Evolutionary conservation across 2,888 invertebrate genomes (phyloP), one percentile per base, ranked within the genome.

Genomic region (Temnothorax rugatulus): DNA sequence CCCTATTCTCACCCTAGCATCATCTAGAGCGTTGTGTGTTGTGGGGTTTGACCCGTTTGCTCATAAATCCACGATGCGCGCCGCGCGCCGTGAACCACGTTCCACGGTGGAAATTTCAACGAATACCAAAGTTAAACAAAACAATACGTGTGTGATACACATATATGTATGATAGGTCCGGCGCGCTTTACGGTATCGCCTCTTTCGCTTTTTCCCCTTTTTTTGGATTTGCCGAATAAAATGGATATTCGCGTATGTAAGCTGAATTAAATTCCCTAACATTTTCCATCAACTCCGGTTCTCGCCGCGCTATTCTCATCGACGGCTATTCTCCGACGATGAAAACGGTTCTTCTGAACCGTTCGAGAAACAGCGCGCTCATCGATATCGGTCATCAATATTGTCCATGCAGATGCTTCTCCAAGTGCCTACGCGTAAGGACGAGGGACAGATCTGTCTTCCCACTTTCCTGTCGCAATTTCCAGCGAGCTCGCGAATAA

Each of bases 401-500:
- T 54, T 54, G 52, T 21, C 41, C 44, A 15, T 47, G 54, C 15
- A 18, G 57, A 79, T 34, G 57, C 44, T 54, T n/a, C 29, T 29
- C 29, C 66, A 66, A 54, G 54, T 68, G 68, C 21, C 59, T 44
- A 57, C 68, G 57, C 57, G 11, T 44, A 63, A 50, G 34, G 25
- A 75, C 21, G 50, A 52, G 34, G 44, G n/a, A 68, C 25, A 29
- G 21, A 21, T n/a, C 29, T 5, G 15, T 21, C 8, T 8, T 64
- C 21, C 64, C 25, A 25, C 15, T 1, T 15, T 11, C 2, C 63
- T 3, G n/a, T 54, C 21, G 66, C 54, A 68, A 47, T 59, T 69
- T 69, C 34, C 29, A 18, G 9, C 34, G 82, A 85, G 82, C 82
- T 88, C 77, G 83, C 83, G 44, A 86, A 84, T 87, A 84, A 29